Percentiles rank a stretch among this genome's conserved stretches.
phyloP scores from a whole-genome alignment of 2,113 vertebrate species.

The Herpailurus yagouaroundi region DNA sequence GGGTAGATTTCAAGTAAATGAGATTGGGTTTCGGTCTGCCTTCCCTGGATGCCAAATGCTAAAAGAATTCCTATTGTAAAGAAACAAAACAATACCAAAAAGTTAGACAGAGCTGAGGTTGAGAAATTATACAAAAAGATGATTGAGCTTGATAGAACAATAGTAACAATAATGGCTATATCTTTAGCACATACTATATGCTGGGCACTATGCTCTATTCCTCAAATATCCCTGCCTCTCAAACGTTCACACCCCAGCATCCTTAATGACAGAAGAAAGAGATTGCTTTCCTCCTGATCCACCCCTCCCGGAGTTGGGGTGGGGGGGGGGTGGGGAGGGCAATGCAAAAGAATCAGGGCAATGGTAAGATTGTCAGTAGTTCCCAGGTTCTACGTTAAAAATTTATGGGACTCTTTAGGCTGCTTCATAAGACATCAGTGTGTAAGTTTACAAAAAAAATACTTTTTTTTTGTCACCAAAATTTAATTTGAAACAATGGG shows the following conservation, averaged over 20 bases:
- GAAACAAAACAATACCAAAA: constrained; percentile 9
- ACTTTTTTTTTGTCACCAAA: not conserved
- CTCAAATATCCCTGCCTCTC: not conserved
- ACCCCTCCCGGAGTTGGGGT: not conserved
- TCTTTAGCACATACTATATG: not conserved
- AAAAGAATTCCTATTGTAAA: not conserved
- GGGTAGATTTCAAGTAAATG: not conserved
- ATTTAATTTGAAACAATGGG: not conserved
- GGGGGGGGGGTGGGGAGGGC: too few relatives aligned
- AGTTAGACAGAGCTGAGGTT: not conserved
- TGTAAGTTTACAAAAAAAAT: not conserved
- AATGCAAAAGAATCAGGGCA: not conserved
- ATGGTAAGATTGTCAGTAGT: not conserved
- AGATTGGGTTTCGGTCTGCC: not conserved
- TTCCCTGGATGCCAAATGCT: not conserved
- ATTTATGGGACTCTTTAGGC: not conserved
- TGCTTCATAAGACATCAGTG: not conserved
- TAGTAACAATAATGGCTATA: not conserved
- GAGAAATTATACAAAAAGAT: not conserved
- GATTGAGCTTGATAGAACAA: not conserved
- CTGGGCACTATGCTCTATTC: not conserved
- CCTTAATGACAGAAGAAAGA: not conserved
- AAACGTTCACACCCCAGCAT: not conserved
- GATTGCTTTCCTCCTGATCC: not conserved
- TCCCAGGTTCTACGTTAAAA: not conserved